Conservation (phyloP, 2,113 vertebrate genomes). For the Jaculus jaculus region DNA sequence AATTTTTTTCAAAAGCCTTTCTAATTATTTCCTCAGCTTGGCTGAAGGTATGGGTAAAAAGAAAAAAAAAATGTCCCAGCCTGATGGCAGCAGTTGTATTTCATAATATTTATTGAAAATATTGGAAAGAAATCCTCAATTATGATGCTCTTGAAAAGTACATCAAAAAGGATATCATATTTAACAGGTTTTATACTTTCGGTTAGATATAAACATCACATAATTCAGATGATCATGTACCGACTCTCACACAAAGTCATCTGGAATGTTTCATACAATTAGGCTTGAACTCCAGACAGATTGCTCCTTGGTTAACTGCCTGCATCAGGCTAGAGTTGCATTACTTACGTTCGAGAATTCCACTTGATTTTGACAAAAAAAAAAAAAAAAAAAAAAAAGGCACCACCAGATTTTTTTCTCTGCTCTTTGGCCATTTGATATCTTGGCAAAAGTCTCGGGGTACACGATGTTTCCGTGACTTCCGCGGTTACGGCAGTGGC, state of each 20-base stretch:
- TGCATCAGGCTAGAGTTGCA: not conserved
- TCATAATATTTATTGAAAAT: constrained; percentile 81
- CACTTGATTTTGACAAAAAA: not conserved
- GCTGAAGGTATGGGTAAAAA: constrained; percentile 64
- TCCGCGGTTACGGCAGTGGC: constrained; percentile 52
- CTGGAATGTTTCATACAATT: not conserved
- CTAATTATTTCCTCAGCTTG: constrained; percentile 75
- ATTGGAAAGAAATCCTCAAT: constrained; percentile 77
- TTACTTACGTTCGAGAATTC: not conserved
- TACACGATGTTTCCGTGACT: constrained; percentile 38
- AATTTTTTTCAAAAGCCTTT: constrained; percentile 73
- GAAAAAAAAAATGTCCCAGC: constrained; percentile 68
- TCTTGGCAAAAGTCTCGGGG: constrained; percentile 1
- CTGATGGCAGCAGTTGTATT: constrained; percentile 74
- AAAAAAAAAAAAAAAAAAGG: not conserved
- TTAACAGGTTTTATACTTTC: constrained; percentile 74
- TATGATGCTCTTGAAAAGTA: constrained; percentile 71
- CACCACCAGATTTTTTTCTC: not conserved
- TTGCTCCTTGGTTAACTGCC: constrained; percentile 24
- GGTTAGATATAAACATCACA: constrained; percentile 57
- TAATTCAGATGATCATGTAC: constrained; percentile 41
- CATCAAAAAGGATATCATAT: constrained; percentile 58
- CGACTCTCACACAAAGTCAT: constrained; percentile 15
- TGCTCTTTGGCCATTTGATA: not conserved
- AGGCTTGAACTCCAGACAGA: constrained; percentile 41